These are phyloP conservation scores for Pterostichus niger DNA, from an alignment of 2,888 invertebrate species.

Conservation along the genomic window DNA sequence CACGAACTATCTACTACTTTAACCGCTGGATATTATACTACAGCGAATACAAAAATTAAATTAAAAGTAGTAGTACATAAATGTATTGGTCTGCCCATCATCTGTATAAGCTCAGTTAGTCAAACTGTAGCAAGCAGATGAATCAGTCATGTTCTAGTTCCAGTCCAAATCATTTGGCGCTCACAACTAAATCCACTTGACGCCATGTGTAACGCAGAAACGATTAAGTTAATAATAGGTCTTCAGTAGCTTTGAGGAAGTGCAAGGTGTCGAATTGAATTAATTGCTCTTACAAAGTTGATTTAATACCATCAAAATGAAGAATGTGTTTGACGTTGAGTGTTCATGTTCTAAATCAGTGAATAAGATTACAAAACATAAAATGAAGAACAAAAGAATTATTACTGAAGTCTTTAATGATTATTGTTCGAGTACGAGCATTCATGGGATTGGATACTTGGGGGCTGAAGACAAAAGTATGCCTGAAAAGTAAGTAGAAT, in stretches of 20 bases:
- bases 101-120: too few relatives aligned
- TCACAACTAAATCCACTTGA: background rate
- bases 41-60: too few relatives aligned
- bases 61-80: too few relatives aligned
- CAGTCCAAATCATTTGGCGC: background rate
- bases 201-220: background rate
- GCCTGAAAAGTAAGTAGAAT: slow-evolving; percentile 33
- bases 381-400: background rate
- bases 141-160: background rate
- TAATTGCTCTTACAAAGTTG: background rate
- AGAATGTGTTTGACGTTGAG: background rate
- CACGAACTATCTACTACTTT: too few relatives aligned
- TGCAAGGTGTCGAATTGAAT: background rate
- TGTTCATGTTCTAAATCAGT: background rate
- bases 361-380: background rate
- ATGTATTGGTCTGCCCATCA: too few relatives aligned
- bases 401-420: slow-evolving; percentile 23
- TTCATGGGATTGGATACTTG: slow-evolving; percentile 39
- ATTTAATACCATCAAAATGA: background rate
- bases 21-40: too few relatives aligned
- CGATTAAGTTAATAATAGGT: slow-evolving; percentile 13
- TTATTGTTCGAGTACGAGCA: slow-evolving; percentile 22
- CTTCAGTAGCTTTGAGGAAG: background rate
- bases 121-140: too few relatives aligned
- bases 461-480: slow-evolving; percentile 34